Conservation (phyloP, 2,888 invertebrate species). For the Iselma pallidipennis region DNA sequence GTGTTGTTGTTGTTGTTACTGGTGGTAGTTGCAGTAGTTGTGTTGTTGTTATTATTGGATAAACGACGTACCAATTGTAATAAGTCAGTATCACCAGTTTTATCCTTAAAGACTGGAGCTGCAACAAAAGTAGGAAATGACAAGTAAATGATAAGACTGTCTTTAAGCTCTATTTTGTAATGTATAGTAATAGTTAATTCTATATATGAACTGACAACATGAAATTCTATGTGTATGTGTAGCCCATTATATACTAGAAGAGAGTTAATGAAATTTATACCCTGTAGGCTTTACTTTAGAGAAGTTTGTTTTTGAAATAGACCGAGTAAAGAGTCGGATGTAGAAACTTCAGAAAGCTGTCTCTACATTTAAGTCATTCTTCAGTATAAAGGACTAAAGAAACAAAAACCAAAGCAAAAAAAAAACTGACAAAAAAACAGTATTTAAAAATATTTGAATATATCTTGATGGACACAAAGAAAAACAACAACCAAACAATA, state of each 20-base stretch:
- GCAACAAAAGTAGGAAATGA: conserved; percentile 32
- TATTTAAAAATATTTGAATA: no score
- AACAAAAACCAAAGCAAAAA: no score
- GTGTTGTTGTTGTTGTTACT: conserved; percentile 22
- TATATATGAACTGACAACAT: neutral
- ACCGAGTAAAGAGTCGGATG: neutral
- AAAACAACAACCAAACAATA: no score
- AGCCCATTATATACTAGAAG: no score
- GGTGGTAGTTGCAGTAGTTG: no score
- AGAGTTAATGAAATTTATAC: neutral
- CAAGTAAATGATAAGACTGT: no score
- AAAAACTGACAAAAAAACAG: no score
- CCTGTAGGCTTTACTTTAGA: neutral
- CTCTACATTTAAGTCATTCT: neutral
- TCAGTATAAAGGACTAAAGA: neutral
- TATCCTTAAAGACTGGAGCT: conserved; percentile 39
- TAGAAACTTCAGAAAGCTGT: neutral
- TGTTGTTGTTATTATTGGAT: conserved; percentile 45
- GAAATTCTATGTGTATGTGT: neutral
- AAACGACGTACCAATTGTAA: conserved; percentile 50
- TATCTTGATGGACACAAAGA: no score
- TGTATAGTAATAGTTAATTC: no score
- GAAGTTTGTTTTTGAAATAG: neutral
- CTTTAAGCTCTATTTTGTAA: no score
- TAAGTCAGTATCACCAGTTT: conserved; percentile 58